These are phyloP conservation scores for Eptatretus atami DNA, from an alignment of 2,797 vertebrate genomes.

Conservation along the genomic window DNA sequence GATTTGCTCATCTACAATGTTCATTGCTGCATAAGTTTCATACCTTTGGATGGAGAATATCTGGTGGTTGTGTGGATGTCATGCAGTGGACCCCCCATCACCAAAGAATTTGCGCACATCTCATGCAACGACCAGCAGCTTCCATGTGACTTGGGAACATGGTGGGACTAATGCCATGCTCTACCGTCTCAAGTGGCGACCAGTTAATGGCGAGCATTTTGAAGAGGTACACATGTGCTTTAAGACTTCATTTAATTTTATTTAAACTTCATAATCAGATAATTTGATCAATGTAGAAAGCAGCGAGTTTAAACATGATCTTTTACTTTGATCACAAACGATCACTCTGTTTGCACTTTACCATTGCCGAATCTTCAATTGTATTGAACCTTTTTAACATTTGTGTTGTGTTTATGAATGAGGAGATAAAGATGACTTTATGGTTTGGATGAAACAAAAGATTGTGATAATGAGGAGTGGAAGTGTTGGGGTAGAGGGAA, in stretches of 20 bases:
- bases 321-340: no score
- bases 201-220: conserved; percentile 18
- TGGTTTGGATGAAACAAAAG: no score
- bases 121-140: conserved; percentile 38
- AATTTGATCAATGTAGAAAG: no score
- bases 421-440: no score
- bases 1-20: no score
- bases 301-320: no score
- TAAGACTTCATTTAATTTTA: no score
- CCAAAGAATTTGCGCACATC: conserved; percentile 44
- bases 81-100: conserved; percentile 44
- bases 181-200: conserved; percentile 45
- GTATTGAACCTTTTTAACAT: neutral
- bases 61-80: neutral
- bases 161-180: conserved; percentile 55
- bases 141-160: conserved; percentile 55
- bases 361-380: neutral
- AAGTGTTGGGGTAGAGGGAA: no score
- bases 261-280: no score
- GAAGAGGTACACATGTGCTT: conserved; percentile 16
- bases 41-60: no score
- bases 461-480: no score
- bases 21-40: no score
- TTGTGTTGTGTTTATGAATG: neutral
- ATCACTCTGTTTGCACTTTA: neutral